Evolutionary conservation across 2,888 invertebrate species (phyloP), one percentile per base, ranked within the genome.

Genomic region (Drosophila merina): DNA sequence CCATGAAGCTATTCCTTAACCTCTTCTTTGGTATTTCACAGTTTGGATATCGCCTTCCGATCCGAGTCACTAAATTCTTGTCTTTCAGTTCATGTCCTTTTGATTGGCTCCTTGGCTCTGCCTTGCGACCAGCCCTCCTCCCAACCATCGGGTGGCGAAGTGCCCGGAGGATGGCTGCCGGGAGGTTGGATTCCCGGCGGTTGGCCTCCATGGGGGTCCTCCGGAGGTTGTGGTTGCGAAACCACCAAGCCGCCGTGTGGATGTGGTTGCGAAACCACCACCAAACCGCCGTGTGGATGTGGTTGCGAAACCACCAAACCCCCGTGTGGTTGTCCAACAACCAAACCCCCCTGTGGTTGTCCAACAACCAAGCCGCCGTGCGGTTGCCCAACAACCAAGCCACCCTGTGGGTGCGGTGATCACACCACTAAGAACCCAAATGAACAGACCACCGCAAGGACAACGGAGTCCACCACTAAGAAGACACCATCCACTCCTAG

Each of bases 11-110:
- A 8, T 9, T 36, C 14, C 28, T 38, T 14, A 7, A 14, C 4
- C 4, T 56, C 4, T 31, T 56, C 12, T n/a, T 56, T 38, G 56
- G 56, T 56, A 56, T 4, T 14, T 40, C 4, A 4, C 10, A 14
- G 28, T 52, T 25, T 0, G 44, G 4, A 42, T 20, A 42, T 20
- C 1, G 2, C 1, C 7, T 9, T 5, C 3, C 8, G 8, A 7
- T 42, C n/a, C 20, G 1, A 20, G 40, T 42, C 14, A 14, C 40
- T 42, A 42, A 7, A 4, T 1, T 40, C 10, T 7, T 40, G 9
- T 26, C 26, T 9, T 40, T 28, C 12, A 36, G 52, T 4, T 28
- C 36, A 36, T 20, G 20, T 52, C 10, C 4, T 40, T 14, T 28
- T 52, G 7, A 40, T 28, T 6, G 14, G 40, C 4, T 40, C 36